Evolutionary conservation across 1,140 invertebrate species (phyloP), one percentile per base, ranked within the genome.

Genomic region (Orchestia grillus): DNA sequence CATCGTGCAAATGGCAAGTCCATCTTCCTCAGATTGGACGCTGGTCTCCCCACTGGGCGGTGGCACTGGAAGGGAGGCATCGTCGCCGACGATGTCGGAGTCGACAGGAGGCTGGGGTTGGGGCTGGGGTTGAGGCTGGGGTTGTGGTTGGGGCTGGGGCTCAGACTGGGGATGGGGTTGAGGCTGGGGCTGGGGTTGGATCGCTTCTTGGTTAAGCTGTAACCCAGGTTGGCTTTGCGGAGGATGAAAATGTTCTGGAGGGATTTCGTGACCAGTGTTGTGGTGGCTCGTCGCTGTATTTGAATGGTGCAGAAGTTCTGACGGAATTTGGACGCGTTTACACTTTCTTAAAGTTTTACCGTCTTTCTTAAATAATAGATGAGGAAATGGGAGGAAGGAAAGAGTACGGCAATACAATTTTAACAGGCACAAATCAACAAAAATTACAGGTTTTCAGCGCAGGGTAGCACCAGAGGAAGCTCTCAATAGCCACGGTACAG

Each of bases 1-100:
- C 0, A 97, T 96, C 57, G 97, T 97, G 97, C 98, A 98, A 1
- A 97, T 94, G 44, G 92, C 92, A 6, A 94, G 40, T 8, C 92
- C 92, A 47, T 94, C 92, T 45, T 94, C 92, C 0, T 44, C 44
- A n/a, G 92, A 3, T 90, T 11, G 28, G 3, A 3, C 28, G 4
- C 3, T 36, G 23, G 36, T 41, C 42, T 42, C 41, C 0, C 28
- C 41, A 42, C 36, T 36, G 28, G 3, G 0, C 42, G 88, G 43
- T 42, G 88, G 43, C 41, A n/a, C 8, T 15, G 87, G 36, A n/a
- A 41, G 36, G 36, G 87, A 36, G 36, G 4, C 87, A 87, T n/a
- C 36, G 36, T 40, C 8, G 47, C 6, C 47, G 47, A 6, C 19
- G 36, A 36, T 87, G 87, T 87, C 87, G 36, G n/a, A 44, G 42